A percentile compares a stretch with the other conserved stretches of the same genome.
Evolutionary conservation across 2,113 vertebrate genomes (phyloP).

Genomic region (Gambusia affinis): DNA sequence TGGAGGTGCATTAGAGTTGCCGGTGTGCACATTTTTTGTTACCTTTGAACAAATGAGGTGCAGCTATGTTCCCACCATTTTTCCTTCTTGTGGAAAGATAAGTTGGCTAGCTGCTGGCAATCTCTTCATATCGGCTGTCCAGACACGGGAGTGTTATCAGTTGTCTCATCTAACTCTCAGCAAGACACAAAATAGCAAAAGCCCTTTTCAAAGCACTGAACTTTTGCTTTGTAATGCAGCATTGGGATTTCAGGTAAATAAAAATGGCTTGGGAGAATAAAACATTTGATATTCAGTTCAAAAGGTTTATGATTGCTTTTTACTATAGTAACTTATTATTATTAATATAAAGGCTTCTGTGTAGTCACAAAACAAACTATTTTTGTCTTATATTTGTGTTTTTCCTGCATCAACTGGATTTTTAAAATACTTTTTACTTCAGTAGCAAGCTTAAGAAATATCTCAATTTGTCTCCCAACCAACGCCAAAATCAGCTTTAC

Average conservation of each 20-base stretch:
- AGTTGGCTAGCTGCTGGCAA: constrained; percentile 21
- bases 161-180: constrained; percentile 23
- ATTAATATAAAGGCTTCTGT: not conserved
- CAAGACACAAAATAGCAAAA: constrained; percentile 24
- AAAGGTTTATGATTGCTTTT: not conserved
- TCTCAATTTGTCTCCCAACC: constrained; percentile 29
- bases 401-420: not conserved
- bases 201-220: constrained; percentile 2
- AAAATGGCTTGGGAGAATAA: not conserved
- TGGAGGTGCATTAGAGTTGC: not conserved
- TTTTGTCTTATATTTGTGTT: too few species aligned
- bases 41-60: constrained; percentile 1
- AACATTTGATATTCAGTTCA: not conserved
- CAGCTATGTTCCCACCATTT: constrained; percentile 16
- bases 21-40: constrained; percentile 2
- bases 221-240: constrained; percentile 13
- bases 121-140: constrained; percentile 20
- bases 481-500: constrained; percentile 35
- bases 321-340: not conserved
- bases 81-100: constrained; percentile 20
- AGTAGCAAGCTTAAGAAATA: constrained; percentile 38
- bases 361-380: not conserved
- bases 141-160: constrained; percentile 23
- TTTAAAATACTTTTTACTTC: not conserved
- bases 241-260: constrained; percentile 5